Percentiles rank a stretch among this genome's conserved stretches.
Conservation (phyloP, 2,888 invertebrate species). For the Latrodectus hesperus region DNA sequence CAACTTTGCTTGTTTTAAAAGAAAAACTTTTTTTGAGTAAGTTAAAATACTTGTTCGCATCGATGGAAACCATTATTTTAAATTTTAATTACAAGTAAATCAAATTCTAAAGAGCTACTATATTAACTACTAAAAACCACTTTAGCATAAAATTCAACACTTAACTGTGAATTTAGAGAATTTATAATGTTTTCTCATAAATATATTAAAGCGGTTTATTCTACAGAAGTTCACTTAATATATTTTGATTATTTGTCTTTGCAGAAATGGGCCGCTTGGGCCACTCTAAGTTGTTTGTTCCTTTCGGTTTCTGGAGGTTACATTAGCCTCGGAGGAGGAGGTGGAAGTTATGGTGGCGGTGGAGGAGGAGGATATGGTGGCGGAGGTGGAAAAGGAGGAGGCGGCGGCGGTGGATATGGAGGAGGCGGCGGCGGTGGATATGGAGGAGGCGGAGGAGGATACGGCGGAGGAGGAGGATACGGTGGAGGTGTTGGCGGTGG, state of each 20-base stretch:
- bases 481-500: not conserved
- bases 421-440: constrained; percentile 7
- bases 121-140: no score
- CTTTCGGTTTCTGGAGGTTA: constrained; percentile 48
- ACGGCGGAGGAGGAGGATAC: constrained; percentile 28
- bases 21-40: no score
- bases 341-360: constrained; percentile 11
- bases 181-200: no score
- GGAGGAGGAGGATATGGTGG: constrained; percentile 6
- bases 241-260: constrained; percentile 9
- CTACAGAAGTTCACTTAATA: no score
- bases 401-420: constrained; percentile 15
- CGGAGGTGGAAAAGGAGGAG: constrained; percentile 18
- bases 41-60: no score
- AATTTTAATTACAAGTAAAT: no score
- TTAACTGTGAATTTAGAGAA: no score
- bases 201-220: no score
- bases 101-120: no score
- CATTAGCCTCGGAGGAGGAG: constrained; percentile 15
- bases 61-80: no score
- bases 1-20: no score
- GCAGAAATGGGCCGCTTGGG: constrained; percentile 50
- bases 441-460: constrained; percentile 26
- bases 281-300: constrained; percentile 49
- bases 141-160: no score